phyloP scores from a whole-genome alignment of 2,113 vertebrate genomes.

The Scopus umbretta region DNA sequence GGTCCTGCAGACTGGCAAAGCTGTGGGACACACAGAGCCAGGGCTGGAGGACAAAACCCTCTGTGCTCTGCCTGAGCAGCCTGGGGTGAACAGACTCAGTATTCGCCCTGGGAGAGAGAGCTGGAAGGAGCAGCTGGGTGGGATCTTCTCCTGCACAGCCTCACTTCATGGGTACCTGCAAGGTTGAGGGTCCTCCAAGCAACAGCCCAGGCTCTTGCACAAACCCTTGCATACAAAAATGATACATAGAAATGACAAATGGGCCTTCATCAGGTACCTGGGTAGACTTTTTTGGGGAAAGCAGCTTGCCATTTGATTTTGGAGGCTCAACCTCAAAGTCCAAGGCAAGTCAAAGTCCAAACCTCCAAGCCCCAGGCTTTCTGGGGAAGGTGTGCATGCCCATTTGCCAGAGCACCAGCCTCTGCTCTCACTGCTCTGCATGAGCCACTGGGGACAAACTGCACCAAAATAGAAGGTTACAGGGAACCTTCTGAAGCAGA shows the following conservation, averaged over 20 bases:
- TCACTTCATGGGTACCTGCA: background rate
- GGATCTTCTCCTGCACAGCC: background rate
- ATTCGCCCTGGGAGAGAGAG: background rate
- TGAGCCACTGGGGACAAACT: background rate
- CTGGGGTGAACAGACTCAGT: accelerated
- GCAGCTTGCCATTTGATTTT: background rate
- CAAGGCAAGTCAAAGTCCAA: background rate
- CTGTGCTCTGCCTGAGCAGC: background rate
- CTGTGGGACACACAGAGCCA: background rate
- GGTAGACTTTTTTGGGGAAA: background rate
- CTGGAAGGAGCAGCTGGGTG: background rate
- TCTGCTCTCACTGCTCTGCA: background rate
- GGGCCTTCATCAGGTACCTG: background rate
- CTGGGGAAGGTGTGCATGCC: background rate
- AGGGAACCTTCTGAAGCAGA: background rate
- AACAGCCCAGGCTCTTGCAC: background rate
- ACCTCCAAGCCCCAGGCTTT: background rate
- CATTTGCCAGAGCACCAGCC: background rate
- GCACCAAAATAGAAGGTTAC: background rate
- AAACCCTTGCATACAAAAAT: background rate
- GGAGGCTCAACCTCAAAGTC: background rate
- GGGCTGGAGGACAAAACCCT: background rate
- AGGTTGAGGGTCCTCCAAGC: background rate
- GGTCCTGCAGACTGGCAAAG: background rate
- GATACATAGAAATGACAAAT: background rate